Percentiles rank a stretch among this genome's conserved stretches.
These are phyloP conservation scores for Drosophila hamatofila DNA, from an alignment of 2,888 invertebrate genomes.

Conservation along the genomic window DNA sequence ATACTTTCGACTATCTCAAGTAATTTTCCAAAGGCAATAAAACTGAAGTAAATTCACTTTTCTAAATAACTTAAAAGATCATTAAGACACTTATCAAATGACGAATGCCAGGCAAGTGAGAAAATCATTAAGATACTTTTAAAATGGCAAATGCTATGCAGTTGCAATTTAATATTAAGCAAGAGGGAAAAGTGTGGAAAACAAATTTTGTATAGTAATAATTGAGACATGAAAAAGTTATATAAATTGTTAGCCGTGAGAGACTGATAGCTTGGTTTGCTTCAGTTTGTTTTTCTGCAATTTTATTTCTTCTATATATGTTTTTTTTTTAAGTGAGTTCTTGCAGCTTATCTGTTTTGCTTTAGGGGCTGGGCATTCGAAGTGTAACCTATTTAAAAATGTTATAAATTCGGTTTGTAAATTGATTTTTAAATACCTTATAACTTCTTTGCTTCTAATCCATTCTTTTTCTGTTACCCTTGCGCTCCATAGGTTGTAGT, in stretches of 20 bases:
- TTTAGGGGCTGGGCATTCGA: too few species aligned
- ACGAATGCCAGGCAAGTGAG: neutral
- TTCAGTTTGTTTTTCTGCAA: too few species aligned
- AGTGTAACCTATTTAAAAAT: too few species aligned
- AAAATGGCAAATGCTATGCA: neutral
- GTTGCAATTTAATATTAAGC: neutral
- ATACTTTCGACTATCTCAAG: conserved; percentile 30
- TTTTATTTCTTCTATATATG: too few species aligned
- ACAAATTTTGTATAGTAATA: accelerated
- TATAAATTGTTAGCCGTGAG: neutral
- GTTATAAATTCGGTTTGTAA: too few species aligned
- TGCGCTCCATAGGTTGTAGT: neutral
- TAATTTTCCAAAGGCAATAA: conserved; percentile 35
- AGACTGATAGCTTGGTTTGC: neutral
- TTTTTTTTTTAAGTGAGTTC: too few species aligned
- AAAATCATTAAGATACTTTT: neutral
- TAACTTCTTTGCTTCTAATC: neutral
- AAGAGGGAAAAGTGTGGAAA: neutral
- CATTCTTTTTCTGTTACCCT: too few species aligned
- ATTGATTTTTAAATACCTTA: neutral
- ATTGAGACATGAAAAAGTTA: neutral
- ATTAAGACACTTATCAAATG: neutral
- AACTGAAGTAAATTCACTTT: conserved; percentile 29
- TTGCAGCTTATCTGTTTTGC: too few species aligned
- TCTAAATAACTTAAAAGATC: conserved; percentile 10